phyloP scores from a whole-genome alignment of 2,113 vertebrate genomes.

The Mungos mungo region DNA sequence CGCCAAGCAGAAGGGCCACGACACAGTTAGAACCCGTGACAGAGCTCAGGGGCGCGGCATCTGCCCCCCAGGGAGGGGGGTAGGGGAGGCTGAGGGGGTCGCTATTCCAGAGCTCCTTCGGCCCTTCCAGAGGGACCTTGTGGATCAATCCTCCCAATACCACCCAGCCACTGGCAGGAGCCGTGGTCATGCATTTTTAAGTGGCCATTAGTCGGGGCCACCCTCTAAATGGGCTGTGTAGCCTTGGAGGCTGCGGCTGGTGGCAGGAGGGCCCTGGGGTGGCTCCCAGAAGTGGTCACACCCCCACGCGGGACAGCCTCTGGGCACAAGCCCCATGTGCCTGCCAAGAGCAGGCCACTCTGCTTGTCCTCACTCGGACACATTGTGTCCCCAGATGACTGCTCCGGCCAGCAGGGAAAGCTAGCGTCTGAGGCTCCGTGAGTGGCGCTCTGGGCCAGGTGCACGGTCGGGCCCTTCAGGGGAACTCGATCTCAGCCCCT shows the following conservation, averaged over 20 bases:
- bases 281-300: neutral
- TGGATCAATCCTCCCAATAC: neutral
- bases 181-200: slow-evolving; percentile 47
- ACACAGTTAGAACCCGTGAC: neutral
- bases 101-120: neutral
- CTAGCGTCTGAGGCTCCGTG: rapidly evolving
- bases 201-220: slow-evolving; percentile 22
- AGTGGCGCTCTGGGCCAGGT: rapidly evolving
- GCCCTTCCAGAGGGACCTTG: neutral
- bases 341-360: neutral
- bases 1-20: neutral
- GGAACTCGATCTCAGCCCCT: neutral
- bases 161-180: neutral
- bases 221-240: neutral
- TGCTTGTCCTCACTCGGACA: neutral
- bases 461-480: rapidly evolving
- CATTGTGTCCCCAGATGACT: neutral
- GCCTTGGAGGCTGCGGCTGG: neutral
- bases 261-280: neutral
- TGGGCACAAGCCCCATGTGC: neutral
- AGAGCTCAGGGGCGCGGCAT: neutral
- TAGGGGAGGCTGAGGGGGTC: too few species aligned
- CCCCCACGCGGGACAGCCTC: neutral
- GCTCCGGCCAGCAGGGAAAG: neutral
- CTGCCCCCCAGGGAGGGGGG: neutral